Base-by-base conservation (phyloP, 2,888 invertebrate species). In the Epistrophe eligans region DNA sequence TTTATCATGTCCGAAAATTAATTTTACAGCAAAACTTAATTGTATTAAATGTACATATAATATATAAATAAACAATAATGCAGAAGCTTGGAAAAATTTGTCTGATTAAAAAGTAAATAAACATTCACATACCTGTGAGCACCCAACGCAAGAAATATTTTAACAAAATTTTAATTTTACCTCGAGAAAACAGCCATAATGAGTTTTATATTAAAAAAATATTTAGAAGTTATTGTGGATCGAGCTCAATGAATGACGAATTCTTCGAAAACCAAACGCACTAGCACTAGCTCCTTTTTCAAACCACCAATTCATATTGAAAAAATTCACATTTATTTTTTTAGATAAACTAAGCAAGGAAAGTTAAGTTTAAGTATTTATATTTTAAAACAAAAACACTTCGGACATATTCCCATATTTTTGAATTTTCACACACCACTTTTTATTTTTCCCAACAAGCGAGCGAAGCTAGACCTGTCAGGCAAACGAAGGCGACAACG, bases 1-100 rank as follows among this genome's bases (percentile, higher is more conserved):
- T 84, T 79, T 28, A 38, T 35, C 17, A 19, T 38, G 24, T 62
- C 40, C 19, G 17, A 11, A 11, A 58, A 35, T 58, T 11, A 58
- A 13, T 50, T 66, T 73, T 74, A 84, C 67, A 67, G 4, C 67
- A 38, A 24, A 24, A 67, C 67, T 66, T 66, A 62, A 62, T 10
- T 24, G n/a, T 40, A 38, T 17, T 38, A 58, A 38, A 55, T 55
- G 4, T 55, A 32, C 8, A 32, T 1, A n/a, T 13, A 28, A 5
- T 28, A 28, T 28, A 28, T 28, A 35, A 55, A 55, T 32, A 55
- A 32, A 28, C 55, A 32, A 55, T 7, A 52, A 55, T 8, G 55
- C 8, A n/a, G 4, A 52, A 52, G 52, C 13, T 15, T 50, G 3
- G 17, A 19, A 50, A 28, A 52, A 3, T 15, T 2, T 24, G 0